phyloP scores from a whole-genome alignment of 2,797 vertebrate species.

The Schizothorax lantsangensis region DNA sequence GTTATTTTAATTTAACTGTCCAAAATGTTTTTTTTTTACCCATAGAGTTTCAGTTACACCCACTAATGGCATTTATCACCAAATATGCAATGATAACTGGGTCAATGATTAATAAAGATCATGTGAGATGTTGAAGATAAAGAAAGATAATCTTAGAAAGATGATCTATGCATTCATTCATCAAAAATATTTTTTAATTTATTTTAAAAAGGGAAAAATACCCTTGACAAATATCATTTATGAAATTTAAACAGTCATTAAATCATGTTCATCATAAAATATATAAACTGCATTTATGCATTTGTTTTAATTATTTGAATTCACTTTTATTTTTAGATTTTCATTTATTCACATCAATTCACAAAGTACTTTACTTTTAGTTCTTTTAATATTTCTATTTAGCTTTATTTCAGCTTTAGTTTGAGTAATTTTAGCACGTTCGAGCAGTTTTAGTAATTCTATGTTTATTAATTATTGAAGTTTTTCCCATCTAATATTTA shows the following conservation, averaged over 20 bases:
- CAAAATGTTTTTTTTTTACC: not conserved
- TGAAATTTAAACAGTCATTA: not conserved
- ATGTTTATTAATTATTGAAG: not conserved
- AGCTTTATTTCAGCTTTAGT: not conserved
- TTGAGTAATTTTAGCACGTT: not conserved
- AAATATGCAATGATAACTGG: not conserved
- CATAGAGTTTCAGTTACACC: not conserved
- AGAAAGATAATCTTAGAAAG: not conserved
- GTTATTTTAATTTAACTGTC: not conserved
- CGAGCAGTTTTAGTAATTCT: not conserved
- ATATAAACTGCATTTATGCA: not conserved
- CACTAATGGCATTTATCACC: not conserved
- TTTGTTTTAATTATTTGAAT: not conserved
- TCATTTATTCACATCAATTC: not conserved
- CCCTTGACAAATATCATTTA: not conserved
- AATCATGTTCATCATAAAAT: not conserved
- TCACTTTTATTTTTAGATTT: not conserved
- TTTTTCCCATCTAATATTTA: not conserved
- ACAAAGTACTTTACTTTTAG: not conserved
- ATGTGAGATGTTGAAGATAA: not conserved
- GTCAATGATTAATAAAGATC: not conserved
- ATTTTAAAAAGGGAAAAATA: not conserved
- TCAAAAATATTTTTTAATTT: not conserved
- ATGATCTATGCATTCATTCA: not conserved
- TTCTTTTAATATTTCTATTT: not conserved